Base-by-base conservation (phyloP, 1,140 invertebrate species). In the Mercenaria mercenaria region DNA sequence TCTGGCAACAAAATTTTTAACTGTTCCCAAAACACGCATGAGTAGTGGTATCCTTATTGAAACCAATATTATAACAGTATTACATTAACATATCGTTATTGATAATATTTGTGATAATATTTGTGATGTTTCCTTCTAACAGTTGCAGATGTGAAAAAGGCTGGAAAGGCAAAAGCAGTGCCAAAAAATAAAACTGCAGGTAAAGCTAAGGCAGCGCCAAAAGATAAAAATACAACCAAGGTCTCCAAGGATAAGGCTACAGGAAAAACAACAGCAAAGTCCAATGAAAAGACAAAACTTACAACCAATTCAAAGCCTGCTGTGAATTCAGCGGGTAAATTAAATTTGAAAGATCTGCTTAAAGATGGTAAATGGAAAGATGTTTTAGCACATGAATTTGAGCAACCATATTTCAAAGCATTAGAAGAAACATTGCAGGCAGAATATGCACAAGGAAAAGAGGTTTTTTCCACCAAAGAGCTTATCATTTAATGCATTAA, bases 401-500 rank as follows among this genome's bases (percentile, higher is more conserved):
- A 87, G 26, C 67, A 79, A 39, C 52, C 50, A 15, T 87, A 87
- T 50, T 87, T 87, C 37, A 84, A 91, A 74, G 74, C 86, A 20
- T 39, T 94, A 15, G 90, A 93, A 79, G 37, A 83, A 0, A 80
- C 89, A 1, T 67, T 94, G 23, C 61, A 50, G 3, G 43, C 23
- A 20, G 92, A 93, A 39, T 94, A 94, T 74, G 80, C 39, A 41
- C 29, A 61, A 56, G 88, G 74, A n/a, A 84, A 84, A 67, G 39
- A 91, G 23, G 90, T 93, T n/a, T 95, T 93, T 83, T 93, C 94
- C 32, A 92, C 93, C 20, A 76, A 85, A 67, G 89, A 93, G 18
- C 81, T 93, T 0, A 93, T 95, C n/a, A 67, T 95, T 95, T 67
- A 93, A 92, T 89, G 93, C 93, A 8, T 91, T 94, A n/a, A 20